Evolutionary conservation across 1,140 invertebrate genomes (phyloP), one percentile per base, ranked within the genome.

Genomic region (Papilio polytes): DNA sequence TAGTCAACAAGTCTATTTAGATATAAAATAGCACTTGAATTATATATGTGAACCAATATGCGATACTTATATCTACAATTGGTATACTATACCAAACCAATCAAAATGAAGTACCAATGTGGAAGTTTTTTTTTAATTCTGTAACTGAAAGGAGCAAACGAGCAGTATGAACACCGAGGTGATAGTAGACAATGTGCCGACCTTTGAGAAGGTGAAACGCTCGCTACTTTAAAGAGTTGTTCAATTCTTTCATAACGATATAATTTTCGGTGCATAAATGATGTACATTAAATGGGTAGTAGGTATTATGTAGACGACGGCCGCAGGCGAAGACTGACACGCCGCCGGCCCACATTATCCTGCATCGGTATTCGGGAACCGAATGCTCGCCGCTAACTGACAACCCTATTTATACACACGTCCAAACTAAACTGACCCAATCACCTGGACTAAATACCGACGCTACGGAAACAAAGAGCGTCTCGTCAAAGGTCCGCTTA

Each of bases 351-450:
- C 84, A 88, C 83, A 87, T 85, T 84, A 76, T 83, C 83, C 80
- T 84, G 84, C 84, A 87, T 85, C 83, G 86, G 85, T 81, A 86
- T 87, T 87, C 85, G 85, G 86, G 86, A 87, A 87, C 86, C 85
- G 81, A 85, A 86, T 85, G 81, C 81, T 74, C 81, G 77, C 81
- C 80, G 87, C 83, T 88, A 88, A 88, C 85, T 87, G 86, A 88
- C 85, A 83, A 84, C 82, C 84, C 85, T 87, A 87, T 88, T 87
- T 87, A 85, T 88, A 88, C 48, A 81, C 72, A 20, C 78, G 72
- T 85, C 87, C 85, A 85, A 20, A 78, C 48, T 79, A 80, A 76
- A 20, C 48, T 81, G 85, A 84, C 15, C 84, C 78, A 77, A 46
- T 74, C 73, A 81, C 51, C 53, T 80, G 80, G 31, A 82, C 81